Base-by-base conservation (phyloP, 1,140 invertebrate genomes). In the Drosophila lowei region DNA sequence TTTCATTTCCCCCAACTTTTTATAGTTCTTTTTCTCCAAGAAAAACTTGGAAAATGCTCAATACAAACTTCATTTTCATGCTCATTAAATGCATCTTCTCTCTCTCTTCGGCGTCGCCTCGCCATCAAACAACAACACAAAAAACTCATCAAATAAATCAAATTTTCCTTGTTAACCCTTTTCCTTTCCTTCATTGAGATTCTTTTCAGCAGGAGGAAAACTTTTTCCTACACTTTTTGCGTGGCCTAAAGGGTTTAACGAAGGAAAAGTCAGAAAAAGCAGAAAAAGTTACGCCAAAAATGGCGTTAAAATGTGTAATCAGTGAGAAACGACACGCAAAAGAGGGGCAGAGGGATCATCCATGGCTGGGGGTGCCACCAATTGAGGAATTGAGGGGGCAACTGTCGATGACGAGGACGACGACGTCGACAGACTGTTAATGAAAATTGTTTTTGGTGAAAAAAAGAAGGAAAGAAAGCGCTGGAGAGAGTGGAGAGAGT, bases 131-230 rank as follows among this genome's bases (percentile, higher is more conserved):
- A 70, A 67, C 64, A 38, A 38, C 34, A 38, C 34, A 55, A 48
- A 66, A 86, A 78, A 86, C 83, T 88, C 77, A 88, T 88, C 81
- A 86, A 86, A 86, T 86, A 86, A 86, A 86, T 86, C 83, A 88
- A 86, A 86, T 86, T 88, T 86, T 77, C 48, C 81, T 86, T 78
- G 83, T 86, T 88, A 88, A 81, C 83, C 77, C 81, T 38, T 38
- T 38, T 34, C 30, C 3, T 11, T 34, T 0, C 34, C 34, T 78
- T 88, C 83, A 86, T 78, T 88, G 74, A 75, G 83, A 78, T 88
- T 86, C 77, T 63, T 61, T 54, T 47, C 64, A 60, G 23, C 49
- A 48, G 34, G 8, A 63, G 30, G 30, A 23, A 62, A 85, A 77
- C 43, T 80, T 79, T 80, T 77, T 49, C 78, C 60, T 44, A 18